Percentiles rank a stretch among this genome's conserved stretches.
These are phyloP conservation scores for Pyralis farinalis DNA, from an alignment of 2,888 invertebrate species.

Conservation along the genomic window DNA sequence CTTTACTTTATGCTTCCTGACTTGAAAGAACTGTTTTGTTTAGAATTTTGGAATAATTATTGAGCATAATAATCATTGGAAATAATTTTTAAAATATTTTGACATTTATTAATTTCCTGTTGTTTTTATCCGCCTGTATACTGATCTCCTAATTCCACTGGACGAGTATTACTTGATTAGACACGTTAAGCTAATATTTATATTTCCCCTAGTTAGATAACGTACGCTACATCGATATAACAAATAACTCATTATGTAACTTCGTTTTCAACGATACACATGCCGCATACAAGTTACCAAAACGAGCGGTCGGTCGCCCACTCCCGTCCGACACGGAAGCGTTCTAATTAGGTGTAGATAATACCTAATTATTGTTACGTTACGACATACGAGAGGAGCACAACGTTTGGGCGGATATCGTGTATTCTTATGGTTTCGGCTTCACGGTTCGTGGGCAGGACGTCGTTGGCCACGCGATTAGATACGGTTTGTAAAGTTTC, in stretches of 20 bases:
- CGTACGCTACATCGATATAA: too few species aligned
- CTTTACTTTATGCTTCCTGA: too few species aligned
- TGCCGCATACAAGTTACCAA: constrained; percentile 51
- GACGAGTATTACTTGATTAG: constrained; percentile 4
- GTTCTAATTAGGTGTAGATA: constrained; percentile 34
- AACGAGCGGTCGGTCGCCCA: constrained; percentile 52
- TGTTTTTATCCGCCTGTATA: too few species aligned
- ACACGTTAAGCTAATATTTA: too few species aligned
- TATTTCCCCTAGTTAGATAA: too few species aligned
- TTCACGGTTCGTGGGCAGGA: constrained; percentile 33
- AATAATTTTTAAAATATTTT: too few species aligned
- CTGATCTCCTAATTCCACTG: too few species aligned
- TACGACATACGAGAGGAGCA: constrained; percentile 11
- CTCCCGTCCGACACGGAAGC: constrained; percentile 48
- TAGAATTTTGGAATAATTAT: too few species aligned
- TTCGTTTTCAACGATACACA: constrained; percentile 29
- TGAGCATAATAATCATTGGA: too few species aligned
- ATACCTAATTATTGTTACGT: constrained; percentile 25
- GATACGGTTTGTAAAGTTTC: constrained; percentile 36
- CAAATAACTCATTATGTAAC: constrained; percentile 8
- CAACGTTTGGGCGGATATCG: constrained; percentile 19
- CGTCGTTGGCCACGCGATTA: constrained; percentile 33
- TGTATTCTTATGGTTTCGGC: too few species aligned
- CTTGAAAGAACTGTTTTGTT: too few species aligned
- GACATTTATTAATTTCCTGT: too few species aligned